These are phyloP conservation scores for Apamea anceps DNA, from an alignment of 2,888 invertebrate genomes.

Conservation along the genomic window DNA sequence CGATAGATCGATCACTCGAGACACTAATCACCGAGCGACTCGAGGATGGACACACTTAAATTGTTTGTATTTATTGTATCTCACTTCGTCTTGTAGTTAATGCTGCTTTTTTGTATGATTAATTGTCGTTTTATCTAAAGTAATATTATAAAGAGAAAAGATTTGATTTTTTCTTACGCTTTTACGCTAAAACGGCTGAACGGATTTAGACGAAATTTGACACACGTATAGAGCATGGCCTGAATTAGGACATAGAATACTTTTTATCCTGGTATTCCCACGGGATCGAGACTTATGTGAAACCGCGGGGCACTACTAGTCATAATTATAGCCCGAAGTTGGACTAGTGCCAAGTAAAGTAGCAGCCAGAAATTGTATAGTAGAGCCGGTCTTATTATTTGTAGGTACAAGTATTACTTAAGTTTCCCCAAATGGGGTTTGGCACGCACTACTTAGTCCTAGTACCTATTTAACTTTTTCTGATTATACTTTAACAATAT, in stretches of 20 bases:
- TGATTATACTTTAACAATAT: not conserved
- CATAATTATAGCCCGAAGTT: not conserved
- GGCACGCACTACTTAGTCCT: not conserved
- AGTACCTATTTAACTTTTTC: not conserved
- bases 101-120: conserved; percentile 1
- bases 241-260: not conserved
- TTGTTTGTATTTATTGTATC: conserved; percentile 18
- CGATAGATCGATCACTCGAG: conserved; percentile 50
- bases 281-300: not conserved
- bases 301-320: not conserved
- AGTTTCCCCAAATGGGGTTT: not conserved
- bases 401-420: not conserved
- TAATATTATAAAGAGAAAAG: not conserved
- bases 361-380: conserved; percentile 9
- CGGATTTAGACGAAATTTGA: not conserved
- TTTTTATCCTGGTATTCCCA: too few species aligned
- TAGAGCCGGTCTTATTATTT: not conserved
- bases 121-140: not conserved
- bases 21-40: conserved; percentile 43
- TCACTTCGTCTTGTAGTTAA: not conserved
- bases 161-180: not conserved
- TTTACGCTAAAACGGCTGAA: not conserved
- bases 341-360: conserved; percentile 11
- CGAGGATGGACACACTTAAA: conserved; percentile 31
- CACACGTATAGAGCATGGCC: not conserved